Percentiles rank a stretch among this genome's conserved stretches.
These are phyloP conservation scores for Pseudomyrmex dendroicus DNA, from an alignment of 1,140 invertebrate species.

Conservation along the genomic window DNA sequence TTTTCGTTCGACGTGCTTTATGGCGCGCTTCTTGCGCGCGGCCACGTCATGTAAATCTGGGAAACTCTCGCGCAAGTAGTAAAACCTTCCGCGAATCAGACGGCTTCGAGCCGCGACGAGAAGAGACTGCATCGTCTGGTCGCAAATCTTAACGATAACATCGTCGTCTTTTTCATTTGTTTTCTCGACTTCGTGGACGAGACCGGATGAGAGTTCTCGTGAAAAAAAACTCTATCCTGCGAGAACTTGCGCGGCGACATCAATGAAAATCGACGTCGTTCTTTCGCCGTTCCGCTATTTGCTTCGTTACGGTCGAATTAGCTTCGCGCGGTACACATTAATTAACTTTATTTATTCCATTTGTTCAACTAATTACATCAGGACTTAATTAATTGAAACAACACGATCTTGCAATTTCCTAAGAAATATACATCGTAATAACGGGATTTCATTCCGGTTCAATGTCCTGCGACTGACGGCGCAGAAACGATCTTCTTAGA, in stretches of 20 bases:
- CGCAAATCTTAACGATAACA: conserved; percentile 51
- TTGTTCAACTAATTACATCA: not conserved
- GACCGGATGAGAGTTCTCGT: not conserved
- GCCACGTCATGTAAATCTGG: conserved; percentile 65
- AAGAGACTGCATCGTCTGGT: conserved; percentile 23
- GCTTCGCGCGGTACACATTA: not conserved
- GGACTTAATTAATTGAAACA: not conserved
- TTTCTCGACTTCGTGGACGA: not conserved
- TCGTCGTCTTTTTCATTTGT: not conserved
- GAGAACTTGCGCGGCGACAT: not conserved
- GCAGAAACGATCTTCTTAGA: conserved; percentile 16
- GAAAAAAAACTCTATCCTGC: conserved; percentile 1
- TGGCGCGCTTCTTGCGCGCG: conserved; percentile 56
- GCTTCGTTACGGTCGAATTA: not conserved
- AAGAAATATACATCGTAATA: too few relatives aligned
- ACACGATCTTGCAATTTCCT: not conserved
- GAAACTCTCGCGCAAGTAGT: conserved; percentile 58
- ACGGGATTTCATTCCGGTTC: not conserved
- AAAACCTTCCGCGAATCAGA: conserved; percentile 56
- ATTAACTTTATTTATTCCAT: conserved; percentile 18
- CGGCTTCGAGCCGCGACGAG: conserved; percentile 41
- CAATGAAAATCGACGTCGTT: conserved; percentile 19
- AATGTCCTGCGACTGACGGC: not conserved
- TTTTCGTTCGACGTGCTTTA: conserved; percentile 55
- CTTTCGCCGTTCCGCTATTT: not conserved